phyloP scores from a whole-genome alignment of 30 jellyfish, hydroid and myxozoan genomes.

The Nemopilema nomurai region DNA sequence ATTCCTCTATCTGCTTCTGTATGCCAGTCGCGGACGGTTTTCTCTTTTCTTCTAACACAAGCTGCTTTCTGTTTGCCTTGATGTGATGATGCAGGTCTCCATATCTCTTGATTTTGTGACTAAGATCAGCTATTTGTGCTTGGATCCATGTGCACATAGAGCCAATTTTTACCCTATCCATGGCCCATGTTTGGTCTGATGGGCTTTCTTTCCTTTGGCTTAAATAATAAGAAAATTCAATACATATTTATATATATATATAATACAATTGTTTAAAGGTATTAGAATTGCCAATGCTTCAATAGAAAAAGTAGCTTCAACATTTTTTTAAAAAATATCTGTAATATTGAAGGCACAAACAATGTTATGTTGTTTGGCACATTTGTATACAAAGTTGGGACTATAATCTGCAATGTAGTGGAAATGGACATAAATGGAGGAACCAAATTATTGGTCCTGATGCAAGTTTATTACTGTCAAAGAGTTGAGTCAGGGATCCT shows the following conservation, averaged over 20 bases:
- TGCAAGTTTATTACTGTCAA: too few species aligned
- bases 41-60: slow-evolving; percentile 29
- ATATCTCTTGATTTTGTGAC: slow-evolving; percentile 65
- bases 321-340: too few species aligned
- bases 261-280: too few species aligned
- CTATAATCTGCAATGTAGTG: too few species aligned
- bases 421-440: too few species aligned
- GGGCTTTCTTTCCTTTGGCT: slow-evolving; percentile 18
- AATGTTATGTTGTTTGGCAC: too few species aligned
- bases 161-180: slow-evolving; percentile 71
- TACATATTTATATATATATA: too few species aligned
- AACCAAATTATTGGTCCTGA: too few species aligned
- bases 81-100: slow-evolving; percentile 66
- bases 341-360: too few species aligned
- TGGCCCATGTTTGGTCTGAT: slow-evolving; percentile 51
- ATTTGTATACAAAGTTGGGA: too few species aligned
- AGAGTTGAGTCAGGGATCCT: too few species aligned
- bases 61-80: slow-evolving; percentile 41
- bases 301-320: too few species aligned
- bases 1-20: slow-evolving; percentile 24
- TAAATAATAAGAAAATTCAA: not conserved
- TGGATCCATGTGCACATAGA: slow-evolving; percentile 84
- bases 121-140: slow-evolving; percentile 84
- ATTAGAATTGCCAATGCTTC: not conserved
- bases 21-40: slow-evolving; percentile 6